Evolutionary conservation across 2,888 invertebrate species (phyloP).

Genomic region (Noctua fimbriata): DNA sequence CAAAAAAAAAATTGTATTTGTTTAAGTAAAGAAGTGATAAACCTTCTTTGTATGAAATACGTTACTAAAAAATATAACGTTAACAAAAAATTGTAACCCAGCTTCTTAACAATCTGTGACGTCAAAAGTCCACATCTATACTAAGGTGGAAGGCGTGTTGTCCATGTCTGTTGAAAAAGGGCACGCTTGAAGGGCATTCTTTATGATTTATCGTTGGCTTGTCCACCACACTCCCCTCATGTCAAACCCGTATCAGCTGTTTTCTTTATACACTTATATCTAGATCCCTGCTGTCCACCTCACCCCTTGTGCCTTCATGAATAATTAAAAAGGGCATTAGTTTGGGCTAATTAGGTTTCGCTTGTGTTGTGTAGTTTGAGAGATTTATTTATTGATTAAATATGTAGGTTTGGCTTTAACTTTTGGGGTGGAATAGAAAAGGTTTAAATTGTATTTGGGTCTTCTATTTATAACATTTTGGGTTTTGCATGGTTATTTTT

Average conservation of each 20-base stretch:
- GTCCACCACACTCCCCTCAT: slow-evolving; percentile 58
- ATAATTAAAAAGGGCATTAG: slow-evolving; percentile 61
- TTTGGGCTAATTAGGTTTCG: slow-evolving; percentile 51
- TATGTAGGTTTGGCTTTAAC: neutral
- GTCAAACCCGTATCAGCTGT: slow-evolving; percentile 63
- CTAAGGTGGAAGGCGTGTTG: slow-evolving; percentile 14
- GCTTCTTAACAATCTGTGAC: slow-evolving; percentile 8
- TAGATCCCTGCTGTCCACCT: slow-evolving; percentile 20
- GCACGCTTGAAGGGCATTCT: slow-evolving; percentile 51
- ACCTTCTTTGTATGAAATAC: neutral
- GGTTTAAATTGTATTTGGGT: neutral
- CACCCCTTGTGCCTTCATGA: slow-evolving; percentile 45
- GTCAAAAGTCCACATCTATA: slow-evolving; percentile 30
- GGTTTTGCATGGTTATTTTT: neutral
- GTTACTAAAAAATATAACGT: slow-evolving; percentile 6
- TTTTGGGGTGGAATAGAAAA: neutral
- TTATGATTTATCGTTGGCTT: slow-evolving; percentile 68
- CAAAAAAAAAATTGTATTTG: no score
- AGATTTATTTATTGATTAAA: slow-evolving; percentile 38
- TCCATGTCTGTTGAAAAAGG: slow-evolving; percentile 37
- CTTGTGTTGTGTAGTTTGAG: slow-evolving; percentile 14
- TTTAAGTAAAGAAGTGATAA: neutral
- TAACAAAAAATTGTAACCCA: slow-evolving; percentile 31
- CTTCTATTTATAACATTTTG: neutral
- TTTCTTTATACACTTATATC: slow-evolving; percentile 44